Conservation (phyloP, 2,797 vertebrate species). For the Gorsachius magnificus region DNA sequence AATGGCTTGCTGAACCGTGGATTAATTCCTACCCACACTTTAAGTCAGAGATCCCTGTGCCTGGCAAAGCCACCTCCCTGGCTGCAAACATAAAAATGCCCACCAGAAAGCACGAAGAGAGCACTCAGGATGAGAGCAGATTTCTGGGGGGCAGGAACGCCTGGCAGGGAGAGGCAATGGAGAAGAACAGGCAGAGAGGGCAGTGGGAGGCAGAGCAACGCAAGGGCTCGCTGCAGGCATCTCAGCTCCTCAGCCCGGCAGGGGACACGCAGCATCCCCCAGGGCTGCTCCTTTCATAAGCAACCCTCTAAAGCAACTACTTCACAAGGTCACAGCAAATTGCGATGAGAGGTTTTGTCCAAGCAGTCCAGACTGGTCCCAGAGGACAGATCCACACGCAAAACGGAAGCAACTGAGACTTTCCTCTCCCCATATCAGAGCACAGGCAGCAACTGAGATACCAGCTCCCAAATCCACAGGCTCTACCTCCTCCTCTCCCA, state of each 20-base stretch:
- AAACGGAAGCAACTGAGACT: background rate
- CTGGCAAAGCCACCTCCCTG: background rate
- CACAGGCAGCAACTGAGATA: background rate
- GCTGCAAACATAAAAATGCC: background rate
- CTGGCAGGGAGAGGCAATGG: background rate
- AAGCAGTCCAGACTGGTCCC: background rate
- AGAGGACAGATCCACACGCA: background rate
- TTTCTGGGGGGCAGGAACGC: too few species aligned
- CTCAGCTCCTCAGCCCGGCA: background rate
- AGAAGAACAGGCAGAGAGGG: fast-evolving
- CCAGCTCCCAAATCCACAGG: background rate
- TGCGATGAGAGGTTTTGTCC: background rate
- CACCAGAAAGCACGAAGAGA: background rate
- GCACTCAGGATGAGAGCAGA: background rate
- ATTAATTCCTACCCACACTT: background rate
- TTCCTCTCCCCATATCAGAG: background rate
- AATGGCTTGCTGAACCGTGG: fast-evolving
- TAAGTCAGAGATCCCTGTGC: background rate
- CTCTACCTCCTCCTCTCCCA: background rate
- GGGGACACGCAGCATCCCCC: background rate
- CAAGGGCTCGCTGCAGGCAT: background rate
- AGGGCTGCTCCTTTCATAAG: background rate
- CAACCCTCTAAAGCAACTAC: background rate
- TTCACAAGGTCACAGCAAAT: background rate
- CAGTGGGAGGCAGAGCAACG: background rate